These are phyloP conservation scores for Podarcis muralis DNA, from an alignment of 2,113 vertebrate species.

Conservation along the genomic window DNA sequence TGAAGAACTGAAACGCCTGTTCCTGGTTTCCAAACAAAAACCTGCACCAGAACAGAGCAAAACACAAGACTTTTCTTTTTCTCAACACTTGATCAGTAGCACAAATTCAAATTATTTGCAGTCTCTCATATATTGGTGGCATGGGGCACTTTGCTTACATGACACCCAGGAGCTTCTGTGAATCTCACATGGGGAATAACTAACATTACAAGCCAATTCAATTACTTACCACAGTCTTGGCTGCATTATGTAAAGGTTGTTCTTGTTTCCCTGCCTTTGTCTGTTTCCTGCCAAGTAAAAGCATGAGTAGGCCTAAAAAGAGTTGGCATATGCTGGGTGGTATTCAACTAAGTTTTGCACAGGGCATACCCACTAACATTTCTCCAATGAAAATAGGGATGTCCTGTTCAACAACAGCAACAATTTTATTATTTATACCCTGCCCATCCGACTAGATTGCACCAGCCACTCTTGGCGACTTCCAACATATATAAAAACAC, in stretches of 20 bases:
- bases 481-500: no score
- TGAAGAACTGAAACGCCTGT: slow-evolving; percentile 23
- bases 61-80: slow-evolving; percentile 40
- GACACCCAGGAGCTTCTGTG: neutral
- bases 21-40: slow-evolving; percentile 31
- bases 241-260: slow-evolving; percentile 20
- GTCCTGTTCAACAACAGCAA: no score
- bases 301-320: neutral
- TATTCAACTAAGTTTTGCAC: neutral
- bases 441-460: no score
- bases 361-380: no score
- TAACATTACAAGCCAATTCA: neutral
- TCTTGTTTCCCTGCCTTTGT: slow-evolving; percentile 10
- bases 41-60: slow-evolving; percentile 13
- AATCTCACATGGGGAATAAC: neutral
- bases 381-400: no score
- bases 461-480: no score
- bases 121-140: neutral
- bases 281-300: slow-evolving; percentile 1
- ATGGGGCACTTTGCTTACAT: neutral
- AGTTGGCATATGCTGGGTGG: neutral
- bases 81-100: slow-evolving; percentile 8
- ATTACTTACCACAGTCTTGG: neutral
- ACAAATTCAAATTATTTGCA: neutral
- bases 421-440: no score